Evolutionary conservation across 2,797 vertebrate genomes (phyloP).

Genomic region (Epinephelus awoara): DNA sequence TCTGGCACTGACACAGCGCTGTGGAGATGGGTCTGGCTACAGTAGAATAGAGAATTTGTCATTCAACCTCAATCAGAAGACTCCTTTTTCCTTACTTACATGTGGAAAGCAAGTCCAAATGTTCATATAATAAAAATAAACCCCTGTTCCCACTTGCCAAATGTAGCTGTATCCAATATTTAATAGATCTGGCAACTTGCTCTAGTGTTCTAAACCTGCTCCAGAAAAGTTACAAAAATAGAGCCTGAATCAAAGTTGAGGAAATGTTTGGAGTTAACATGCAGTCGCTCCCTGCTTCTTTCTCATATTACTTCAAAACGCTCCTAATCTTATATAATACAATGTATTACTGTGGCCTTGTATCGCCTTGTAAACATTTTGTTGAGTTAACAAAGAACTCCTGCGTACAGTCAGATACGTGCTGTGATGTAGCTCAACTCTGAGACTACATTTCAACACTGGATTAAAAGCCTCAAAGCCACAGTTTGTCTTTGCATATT

Average conservation of each 20-base stretch:
- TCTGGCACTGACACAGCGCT: no score
- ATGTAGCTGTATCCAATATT: slow-evolving; percentile 7
- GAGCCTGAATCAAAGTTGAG: neutral
- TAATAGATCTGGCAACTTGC: neutral
- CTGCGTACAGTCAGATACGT: neutral
- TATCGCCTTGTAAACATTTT: neutral
- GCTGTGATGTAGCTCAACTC: slow-evolving; percentile 5
- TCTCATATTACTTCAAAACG: neutral
- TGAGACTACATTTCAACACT: slow-evolving; percentile 16
- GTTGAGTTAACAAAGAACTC: slow-evolving; percentile 3
- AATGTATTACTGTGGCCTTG: neutral
- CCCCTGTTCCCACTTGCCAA: neutral
- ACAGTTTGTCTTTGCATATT: slow-evolving; percentile 34
- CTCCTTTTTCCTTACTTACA: neutral
- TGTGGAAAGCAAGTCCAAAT: neutral
- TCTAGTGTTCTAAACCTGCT: neutral
- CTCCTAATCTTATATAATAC: neutral
- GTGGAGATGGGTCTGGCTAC: no score
- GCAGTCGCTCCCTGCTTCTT: neutral
- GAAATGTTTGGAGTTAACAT: neutral
- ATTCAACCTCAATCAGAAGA: neutral
- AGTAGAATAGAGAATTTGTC: neutral
- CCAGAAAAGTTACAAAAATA: slow-evolving; percentile 13
- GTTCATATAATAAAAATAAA: neutral
- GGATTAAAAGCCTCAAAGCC: slow-evolving; percentile 28